Evolutionary conservation across 2,113 vertebrate species (phyloP).

Genomic region (Stegostoma tigrinum): DNA sequence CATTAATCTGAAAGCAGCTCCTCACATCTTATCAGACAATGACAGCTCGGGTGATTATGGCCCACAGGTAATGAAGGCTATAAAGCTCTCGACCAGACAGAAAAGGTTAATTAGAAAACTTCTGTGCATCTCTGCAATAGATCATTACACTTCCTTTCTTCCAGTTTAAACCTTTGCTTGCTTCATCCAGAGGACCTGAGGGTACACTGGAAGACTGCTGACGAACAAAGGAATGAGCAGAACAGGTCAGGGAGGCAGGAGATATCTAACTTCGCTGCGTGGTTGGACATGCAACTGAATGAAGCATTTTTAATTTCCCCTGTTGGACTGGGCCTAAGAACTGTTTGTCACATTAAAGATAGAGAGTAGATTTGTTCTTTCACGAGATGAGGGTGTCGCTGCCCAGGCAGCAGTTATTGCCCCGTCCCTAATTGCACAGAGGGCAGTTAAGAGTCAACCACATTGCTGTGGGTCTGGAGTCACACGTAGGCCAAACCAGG

Average conservation of each 20-base stretch:
- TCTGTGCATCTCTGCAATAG: background rate
- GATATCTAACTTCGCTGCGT: background rate
- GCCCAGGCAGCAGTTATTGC: too few species aligned
- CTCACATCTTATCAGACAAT: background rate
- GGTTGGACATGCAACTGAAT: too few species aligned
- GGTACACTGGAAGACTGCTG: background rate
- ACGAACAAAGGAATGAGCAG: background rate
- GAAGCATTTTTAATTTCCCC: background rate
- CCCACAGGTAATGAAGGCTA: background rate
- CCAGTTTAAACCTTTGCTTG: background rate
- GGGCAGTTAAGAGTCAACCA: too few species aligned
- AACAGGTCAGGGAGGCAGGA: background rate
- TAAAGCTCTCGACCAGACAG: background rate
- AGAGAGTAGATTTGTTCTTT: too few species aligned
- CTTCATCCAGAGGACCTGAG: background rate
- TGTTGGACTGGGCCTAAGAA: background rate
- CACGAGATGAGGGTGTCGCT: too few species aligned
- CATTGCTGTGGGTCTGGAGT: too few species aligned
- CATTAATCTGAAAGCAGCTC: background rate
- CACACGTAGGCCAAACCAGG: too few species aligned
- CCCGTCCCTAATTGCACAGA: too few species aligned
- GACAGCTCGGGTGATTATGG: background rate
- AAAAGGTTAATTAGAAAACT: slow-evolving; percentile 28
- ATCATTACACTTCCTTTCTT: background rate
- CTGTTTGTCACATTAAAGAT: background rate